Percentiles rank a stretch among this genome's conserved stretches.
These are phyloP conservation scores for Callopanchax toddi DNA, from an alignment of 2,113 vertebrate species.

Conservation along the genomic window DNA sequence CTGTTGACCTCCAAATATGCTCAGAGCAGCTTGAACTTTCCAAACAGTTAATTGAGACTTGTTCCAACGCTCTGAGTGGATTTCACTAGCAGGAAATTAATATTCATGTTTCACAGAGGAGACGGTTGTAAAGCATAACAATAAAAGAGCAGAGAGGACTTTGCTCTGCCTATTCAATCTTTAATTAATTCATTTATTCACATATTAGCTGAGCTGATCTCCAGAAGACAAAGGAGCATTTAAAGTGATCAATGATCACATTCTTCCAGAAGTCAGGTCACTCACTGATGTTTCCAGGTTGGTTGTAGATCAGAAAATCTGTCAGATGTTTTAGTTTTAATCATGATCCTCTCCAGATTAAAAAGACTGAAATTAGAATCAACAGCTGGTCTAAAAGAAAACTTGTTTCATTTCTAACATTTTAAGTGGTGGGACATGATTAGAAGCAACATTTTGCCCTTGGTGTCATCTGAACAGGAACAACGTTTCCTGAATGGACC, in stretches of 20 bases:
- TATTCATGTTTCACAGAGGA: slow-evolving; percentile 46
- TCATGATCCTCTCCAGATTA: slow-evolving; percentile 15
- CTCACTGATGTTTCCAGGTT: slow-evolving; percentile 26
- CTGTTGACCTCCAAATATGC: slow-evolving; percentile 13
- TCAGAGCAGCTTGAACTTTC: slow-evolving; percentile 42
- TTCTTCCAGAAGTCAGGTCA: slow-evolving; percentile 31
- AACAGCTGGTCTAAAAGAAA: not conserved
- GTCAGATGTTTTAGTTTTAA: slow-evolving; percentile 22
- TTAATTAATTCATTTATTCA: slow-evolving; percentile 65
- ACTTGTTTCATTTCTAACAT: too few relatives aligned
- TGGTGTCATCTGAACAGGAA: too few relatives aligned
- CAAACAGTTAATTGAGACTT: slow-evolving; percentile 53
- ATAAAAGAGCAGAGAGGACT: slow-evolving; percentile 43
- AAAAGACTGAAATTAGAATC: slow-evolving; percentile 11
- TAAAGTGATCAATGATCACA: slow-evolving; percentile 24
- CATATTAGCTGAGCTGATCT: slow-evolving; percentile 46
- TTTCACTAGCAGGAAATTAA: slow-evolving; percentile 53
- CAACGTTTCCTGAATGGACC: too few relatives aligned
- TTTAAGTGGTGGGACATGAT: too few relatives aligned
- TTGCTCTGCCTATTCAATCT: slow-evolving; percentile 22
- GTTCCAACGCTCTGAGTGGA: slow-evolving; percentile 23
- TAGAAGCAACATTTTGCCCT: too few relatives aligned
- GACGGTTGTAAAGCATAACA: slow-evolving; percentile 42
- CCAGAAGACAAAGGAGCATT: slow-evolving; percentile 38
- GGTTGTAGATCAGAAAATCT: slow-evolving; percentile 8